Evolutionary conservation across 1,140 invertebrate species (phyloP).

Genomic region (Drosophila littoralis): DNA sequence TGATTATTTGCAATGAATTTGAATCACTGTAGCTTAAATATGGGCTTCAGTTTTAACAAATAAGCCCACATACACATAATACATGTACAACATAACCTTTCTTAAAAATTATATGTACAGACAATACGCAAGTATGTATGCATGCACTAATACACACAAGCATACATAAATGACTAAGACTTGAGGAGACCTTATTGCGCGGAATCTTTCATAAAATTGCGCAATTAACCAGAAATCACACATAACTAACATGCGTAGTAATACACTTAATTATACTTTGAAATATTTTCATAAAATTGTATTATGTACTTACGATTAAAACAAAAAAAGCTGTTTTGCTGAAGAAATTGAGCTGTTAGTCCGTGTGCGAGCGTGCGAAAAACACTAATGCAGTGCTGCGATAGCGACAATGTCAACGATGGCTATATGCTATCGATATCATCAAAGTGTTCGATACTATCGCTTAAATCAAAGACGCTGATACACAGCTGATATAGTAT

Average conservation of each 20-base stretch:
- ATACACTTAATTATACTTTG: neutral
- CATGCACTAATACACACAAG: neutral
- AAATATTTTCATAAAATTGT: slow-evolving; percentile 4
- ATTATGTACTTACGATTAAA: slow-evolving; percentile 73
- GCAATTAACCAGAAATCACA: neutral
- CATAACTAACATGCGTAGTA: neutral
- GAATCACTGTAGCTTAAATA: slow-evolving; percentile 33
- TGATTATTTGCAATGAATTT: slow-evolving; percentile 34
- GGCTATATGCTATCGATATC: slow-evolving; percentile 1
- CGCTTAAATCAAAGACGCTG: neutral
- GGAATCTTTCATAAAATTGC: slow-evolving; percentile 1
- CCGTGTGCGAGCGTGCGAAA: slow-evolving; percentile 36
- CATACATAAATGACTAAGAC: neutral
- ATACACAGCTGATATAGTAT: slow-evolving; percentile 5
- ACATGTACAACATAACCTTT: slow-evolving; percentile 29
- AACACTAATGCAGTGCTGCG: slow-evolving; percentile 30
- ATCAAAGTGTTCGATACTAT: neutral
- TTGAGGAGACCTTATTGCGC: neutral
- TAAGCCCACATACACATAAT: slow-evolving; percentile 12
- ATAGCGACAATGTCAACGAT: neutral
- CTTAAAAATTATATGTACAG: slow-evolving; percentile 24
- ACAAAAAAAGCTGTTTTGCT: slow-evolving; percentile 83
- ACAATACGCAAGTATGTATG: neutral
- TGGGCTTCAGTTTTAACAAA: neutral
- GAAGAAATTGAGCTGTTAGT: slow-evolving; percentile 58